Base-by-base conservation (phyloP, 2,797 vertebrate species). In the Acridotheres tristis region DNA sequence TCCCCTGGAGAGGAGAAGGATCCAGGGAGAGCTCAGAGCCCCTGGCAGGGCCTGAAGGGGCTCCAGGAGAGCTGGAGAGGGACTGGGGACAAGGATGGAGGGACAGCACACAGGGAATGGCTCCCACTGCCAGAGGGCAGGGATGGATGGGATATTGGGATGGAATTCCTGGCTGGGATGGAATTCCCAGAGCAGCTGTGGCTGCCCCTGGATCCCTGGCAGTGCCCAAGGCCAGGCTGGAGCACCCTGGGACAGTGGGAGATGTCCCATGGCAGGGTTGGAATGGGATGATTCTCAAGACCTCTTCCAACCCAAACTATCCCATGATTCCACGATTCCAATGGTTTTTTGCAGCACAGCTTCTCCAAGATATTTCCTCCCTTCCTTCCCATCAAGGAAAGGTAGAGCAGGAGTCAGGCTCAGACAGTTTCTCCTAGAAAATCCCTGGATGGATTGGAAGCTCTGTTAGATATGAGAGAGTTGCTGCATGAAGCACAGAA, bases 1-100 rank as follows among this genome's bases (percentile, higher is more conserved):
- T 58, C 53, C 1, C 42, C 34, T 79, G 77, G 63, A 80, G 63
- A 48, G 8, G 62, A 11, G 53, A 67, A 22, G 55, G 53, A 1
- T 40, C 63, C 76, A 57, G 62, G 34, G 62, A 67, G 34, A 79
- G 42, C 62, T 67, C 62, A 17, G 62, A 67, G 42, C 29, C 27
- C 59, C n/a, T 30, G 2, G 2, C 61, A 65, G 75, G 50, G 50
- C 42, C 76, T 57, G 4, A 6, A 40, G 51, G 76, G 63, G 34
- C 75, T 67, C 43, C 77, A 79, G 77, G 43, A 76, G 72, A 76
- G 72, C 72, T 85, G 82, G 27, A 67, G 82, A 75, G 54, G 38
- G 71, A 36, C 61, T 42, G 19, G 34, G 80, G 30, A 74, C 71
- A 84, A 43, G 81, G 69, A 1, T 20, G 36, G 69, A 65, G 59